These are phyloP conservation scores for Parapristionchus giblindavisi DNA, from an alignment of 2,888 invertebrate genomes.

Conservation along the genomic window DNA sequence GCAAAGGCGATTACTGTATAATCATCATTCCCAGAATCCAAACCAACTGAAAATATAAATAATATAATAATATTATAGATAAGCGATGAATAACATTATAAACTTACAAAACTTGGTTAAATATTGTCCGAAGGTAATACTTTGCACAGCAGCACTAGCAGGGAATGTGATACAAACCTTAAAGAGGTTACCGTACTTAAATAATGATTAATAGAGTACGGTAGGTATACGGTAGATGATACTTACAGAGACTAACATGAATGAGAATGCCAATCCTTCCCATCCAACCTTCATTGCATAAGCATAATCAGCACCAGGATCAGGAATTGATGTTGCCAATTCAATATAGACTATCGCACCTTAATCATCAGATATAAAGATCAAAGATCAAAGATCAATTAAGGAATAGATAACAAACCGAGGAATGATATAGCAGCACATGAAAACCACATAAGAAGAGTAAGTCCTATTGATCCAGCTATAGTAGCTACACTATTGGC, in stretches of 20 bases:
- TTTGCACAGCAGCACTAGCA: conserved; percentile 59
- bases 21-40: too few relatives aligned
- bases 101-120: conserved; percentile 38
- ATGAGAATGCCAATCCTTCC: conserved; percentile 48
- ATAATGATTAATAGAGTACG: background rate
- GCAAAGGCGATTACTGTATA: conserved; percentile 11
- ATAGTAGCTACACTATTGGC: conserved; percentile 41
- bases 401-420: conserved; percentile 72
- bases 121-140: conserved; percentile 61
- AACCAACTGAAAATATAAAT: background rate
- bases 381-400: background rate
- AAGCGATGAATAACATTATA: background rate
- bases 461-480: conserved; percentile 78
- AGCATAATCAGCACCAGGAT: conserved; percentile 47
- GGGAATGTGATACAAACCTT: conserved; percentile 51
- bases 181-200: background rate
- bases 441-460: conserved; percentile 81
- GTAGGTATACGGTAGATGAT: background rate
- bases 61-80: background rate
- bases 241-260: conserved; percentile 48
- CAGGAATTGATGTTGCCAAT: conserved; percentile 83
- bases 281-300: conserved; percentile 37
- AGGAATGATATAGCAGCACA: conserved; percentile 83
- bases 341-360: conserved; percentile 86
- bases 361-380: conserved; percentile 17